Base-by-base conservation (phyloP, 2,113 vertebrate species). In the Etheostoma cragini region DNA sequence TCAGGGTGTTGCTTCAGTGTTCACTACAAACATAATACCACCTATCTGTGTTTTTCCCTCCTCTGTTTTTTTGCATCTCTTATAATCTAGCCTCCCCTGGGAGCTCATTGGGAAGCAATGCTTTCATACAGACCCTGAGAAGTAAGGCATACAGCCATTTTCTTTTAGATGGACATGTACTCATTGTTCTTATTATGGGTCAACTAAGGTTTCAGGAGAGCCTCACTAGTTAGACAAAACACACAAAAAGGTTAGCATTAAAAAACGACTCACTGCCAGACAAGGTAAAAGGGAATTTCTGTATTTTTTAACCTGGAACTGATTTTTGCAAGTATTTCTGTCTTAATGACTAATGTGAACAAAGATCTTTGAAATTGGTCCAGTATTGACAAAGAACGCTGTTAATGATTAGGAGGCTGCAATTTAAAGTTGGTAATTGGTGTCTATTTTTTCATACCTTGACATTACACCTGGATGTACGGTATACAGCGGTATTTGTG, bases 91-190 rank as follows among this genome's bases (percentile, higher is more conserved):
- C 13, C 45, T 90, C 89, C 72, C 49, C 24, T 11, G 81, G 65
- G 89, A 89, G 63, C 80, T 89, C 72, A 82, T 86, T 80, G 81
- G 56, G 63, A 76, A 80, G 72, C 17, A 78, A 69, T 70, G 35
- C 72, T 67, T 71, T 78, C 78, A 76, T 33, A 71, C 50, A 54
- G 47, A 71, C 38, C 33, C 61, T 63, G 68, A 72, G 26, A 52
- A 22, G 79, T 52, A 60, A 77, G 79, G 71, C 75, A 52, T 42
- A 35, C 47, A 85, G 77, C 53, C 38, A 73, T 83, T 78, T 77
- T 22, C 52, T 81, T 74, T 77, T 58, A 76, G 76, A 88, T 64
- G 61, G 82, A 86, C 70, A 64, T 77, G 56, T 13, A 78, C 75
- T 80, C 78, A 56, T 61, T 79, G 67, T 68, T 72, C 81, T 79